Percentiles rank a stretch among this genome's conserved stretches.
Evolutionary conservation across 2,888 invertebrate species (phyloP).

Genomic region (Ceriagrion tenellum): DNA sequence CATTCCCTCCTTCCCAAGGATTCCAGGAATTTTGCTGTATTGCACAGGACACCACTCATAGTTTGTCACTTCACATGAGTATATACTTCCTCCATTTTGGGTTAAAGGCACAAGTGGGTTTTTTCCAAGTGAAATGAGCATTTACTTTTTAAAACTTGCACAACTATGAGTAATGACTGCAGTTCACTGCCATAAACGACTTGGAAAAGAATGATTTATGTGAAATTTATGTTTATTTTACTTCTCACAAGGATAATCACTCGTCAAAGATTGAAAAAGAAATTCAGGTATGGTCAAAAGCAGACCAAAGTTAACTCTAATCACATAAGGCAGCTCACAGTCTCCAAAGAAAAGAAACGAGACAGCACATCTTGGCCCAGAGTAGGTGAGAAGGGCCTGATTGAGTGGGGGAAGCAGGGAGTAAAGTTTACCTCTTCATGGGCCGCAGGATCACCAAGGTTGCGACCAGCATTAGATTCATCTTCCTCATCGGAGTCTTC

Average conservation of each 20-base stretch:
- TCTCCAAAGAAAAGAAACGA: constrained; percentile 58
- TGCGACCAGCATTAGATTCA: constrained; percentile 73
- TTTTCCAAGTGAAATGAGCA: constrained; percentile 17
- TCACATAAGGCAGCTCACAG: constrained; percentile 51
- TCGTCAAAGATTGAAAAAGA: neutral
- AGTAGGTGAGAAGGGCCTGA: constrained; percentile 6
- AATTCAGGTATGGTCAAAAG: neutral
- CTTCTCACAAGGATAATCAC: neutral
- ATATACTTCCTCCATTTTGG: constrained; percentile 44
- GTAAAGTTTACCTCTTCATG: constrained; percentile 56
- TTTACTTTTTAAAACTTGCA: neutral
- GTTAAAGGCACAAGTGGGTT: constrained; percentile 34
- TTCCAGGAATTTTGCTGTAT: constrained; percentile 56
- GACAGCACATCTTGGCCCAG: constrained; percentile 16
- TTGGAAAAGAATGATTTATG: neutral
- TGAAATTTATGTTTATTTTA: neutral
- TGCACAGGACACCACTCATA: constrained; percentile 58
- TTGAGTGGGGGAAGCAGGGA: constrained; percentile 55
- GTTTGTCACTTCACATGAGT: constrained; percentile 57
- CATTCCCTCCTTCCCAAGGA: constrained; percentile 20
- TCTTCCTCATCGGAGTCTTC: constrained; percentile 89
- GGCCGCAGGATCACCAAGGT: constrained; percentile 32
- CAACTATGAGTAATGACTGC: neutral
- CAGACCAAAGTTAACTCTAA: neutral
- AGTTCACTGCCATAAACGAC: neutral